Evolutionary conservation across 2,797 vertebrate species (phyloP), one percentile per base, ranked within the genome.

Genomic region (Acipenser transmontanus): DNA sequence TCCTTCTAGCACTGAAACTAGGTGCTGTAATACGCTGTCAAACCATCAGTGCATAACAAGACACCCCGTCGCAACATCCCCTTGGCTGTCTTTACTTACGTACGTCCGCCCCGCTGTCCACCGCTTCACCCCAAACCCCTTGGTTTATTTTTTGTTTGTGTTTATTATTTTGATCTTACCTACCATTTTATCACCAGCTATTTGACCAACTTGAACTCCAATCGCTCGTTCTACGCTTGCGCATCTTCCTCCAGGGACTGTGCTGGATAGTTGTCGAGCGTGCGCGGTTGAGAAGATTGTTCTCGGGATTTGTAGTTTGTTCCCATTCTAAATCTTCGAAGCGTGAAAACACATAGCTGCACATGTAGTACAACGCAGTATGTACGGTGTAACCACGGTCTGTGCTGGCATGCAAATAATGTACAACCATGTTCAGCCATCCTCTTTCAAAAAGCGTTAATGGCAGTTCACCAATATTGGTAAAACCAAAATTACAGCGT

Each of bases 101-200:
- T 2, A 20, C 59, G 17, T 66, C 54, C 62, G 65, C 65, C 65
- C 62, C 62, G 20, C 17, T n/a, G 54, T 7, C 3, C 70, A 47
- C 8, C 56, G 20, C 49, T 69, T 70, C 66, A 77, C 69, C 70
- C 10, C 20, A 34, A 1, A 63, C 72, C 66, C 73, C 67, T 62
- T 72, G 12, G 63, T 73, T 66, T 72, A 50, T 73, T 20, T 77
- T 34, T 69, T 75, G 78, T 84, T 84, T 75, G 74, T 49, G 66
- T 74, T 78, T 86, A 47, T 61, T 80, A 87, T 83, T 84, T 73
- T 66, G 73, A 73, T 74, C 75, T 87, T 82, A 93, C 93, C 92
- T 94, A 96, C 93, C 93, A 95, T 95, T 91, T 94, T 94, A 88
- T 92, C 91, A 86, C 89, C 88, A 88, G 91, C 91, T 88, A 89